Evolutionary conservation across 2,888 invertebrate genomes (phyloP), one percentile per base, ranked within the genome.

Genomic region (Dascillus cervinus): DNA sequence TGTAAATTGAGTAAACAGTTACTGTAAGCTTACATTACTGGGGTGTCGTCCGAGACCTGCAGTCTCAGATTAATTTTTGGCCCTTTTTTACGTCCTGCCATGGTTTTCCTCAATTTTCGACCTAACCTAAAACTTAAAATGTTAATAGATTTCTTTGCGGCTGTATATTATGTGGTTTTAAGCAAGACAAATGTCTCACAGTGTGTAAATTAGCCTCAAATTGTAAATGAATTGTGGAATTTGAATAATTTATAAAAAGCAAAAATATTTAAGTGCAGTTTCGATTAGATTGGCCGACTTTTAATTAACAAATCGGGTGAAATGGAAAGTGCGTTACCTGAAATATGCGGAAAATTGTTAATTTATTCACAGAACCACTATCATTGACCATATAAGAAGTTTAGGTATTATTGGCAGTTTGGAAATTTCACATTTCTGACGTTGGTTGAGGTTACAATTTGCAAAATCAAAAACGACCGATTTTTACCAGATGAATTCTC

Each of bases 41-140:
- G 66, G 20, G 63, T 53, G 47, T 73, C 72, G 26, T 71, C 70
- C 9, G 68, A 60, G 13, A 74, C 66, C 44, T 65, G 62, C 11
- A 73, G 58, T 53, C 66, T 72, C 34, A 73, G 61, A 50, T 69
- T 69, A 31, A n/a, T n/a, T n/a, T n/a, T n/a, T n/a, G 63, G 63
- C 43, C 51, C 55, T 47, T 54, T 59, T 44, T 51, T 58, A 19
- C 58, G 47, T 13, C 48, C 37, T 23, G 41, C 39, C 40, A 41
- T 37, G 26, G 14, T 37, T 31, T 12, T 4, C 8, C 5, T 17
- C 5, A 17, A 6, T 17, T 8, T 17, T 4, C 5, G 17, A 17
- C 8, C 8, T 17, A 17, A 17, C 17, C 17, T 17, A 17, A 17
- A 17, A 17, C 4, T 17, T 17, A n/a, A n/a, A n/a, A n/a, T n/a